These are phyloP conservation scores for Ormyrus pomaceus DNA, from an alignment of 2,888 invertebrate genomes.

Conservation along the genomic window DNA sequence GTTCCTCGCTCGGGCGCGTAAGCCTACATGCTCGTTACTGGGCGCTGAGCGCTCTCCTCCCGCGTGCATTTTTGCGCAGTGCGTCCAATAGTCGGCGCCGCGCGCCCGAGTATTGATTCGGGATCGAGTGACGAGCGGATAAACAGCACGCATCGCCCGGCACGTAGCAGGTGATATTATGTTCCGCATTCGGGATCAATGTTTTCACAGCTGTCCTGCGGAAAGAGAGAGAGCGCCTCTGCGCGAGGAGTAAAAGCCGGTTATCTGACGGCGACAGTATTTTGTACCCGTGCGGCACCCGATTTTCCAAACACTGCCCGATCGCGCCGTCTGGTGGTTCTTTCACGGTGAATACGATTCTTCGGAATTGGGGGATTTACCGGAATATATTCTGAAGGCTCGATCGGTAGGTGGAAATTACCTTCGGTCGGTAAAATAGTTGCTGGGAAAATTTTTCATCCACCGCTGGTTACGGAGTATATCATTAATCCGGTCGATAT, in stretches of 20 bases:
- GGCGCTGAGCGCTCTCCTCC: neutral
- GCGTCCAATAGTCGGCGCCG: conserved; percentile 21
- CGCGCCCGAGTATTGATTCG: conserved; percentile 46
- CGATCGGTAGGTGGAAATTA: neutral
- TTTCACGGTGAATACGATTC: neutral
- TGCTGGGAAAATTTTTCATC: neutral
- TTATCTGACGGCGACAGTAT: conserved; percentile 37
- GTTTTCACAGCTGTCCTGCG: conserved; percentile 54
- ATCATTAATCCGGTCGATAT: neutral
- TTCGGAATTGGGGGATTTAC: neutral
- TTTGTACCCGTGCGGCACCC: neutral
- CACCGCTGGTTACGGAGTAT: neutral
- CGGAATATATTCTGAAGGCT: too few species aligned
- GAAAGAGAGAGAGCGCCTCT: conserved; percentile 4
- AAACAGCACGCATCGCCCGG: conserved; percentile 37
- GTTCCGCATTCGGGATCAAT: conserved; percentile 54
- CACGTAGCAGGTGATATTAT: conserved; percentile 54
- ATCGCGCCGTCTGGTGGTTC: conserved; percentile 32
- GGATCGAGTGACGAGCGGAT: conserved; percentile 52
- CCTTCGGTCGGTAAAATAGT: conserved; percentile 13
- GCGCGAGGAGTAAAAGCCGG: conserved; percentile 35
- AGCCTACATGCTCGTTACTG: neutral
- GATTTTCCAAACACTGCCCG: neutral
- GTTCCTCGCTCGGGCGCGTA: neutral
- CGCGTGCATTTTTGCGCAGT: conserved; percentile 46